Evolutionary conservation across 2,113 vertebrate species (phyloP).

Genomic region (Piliocolobus tephrosceles): DNA sequence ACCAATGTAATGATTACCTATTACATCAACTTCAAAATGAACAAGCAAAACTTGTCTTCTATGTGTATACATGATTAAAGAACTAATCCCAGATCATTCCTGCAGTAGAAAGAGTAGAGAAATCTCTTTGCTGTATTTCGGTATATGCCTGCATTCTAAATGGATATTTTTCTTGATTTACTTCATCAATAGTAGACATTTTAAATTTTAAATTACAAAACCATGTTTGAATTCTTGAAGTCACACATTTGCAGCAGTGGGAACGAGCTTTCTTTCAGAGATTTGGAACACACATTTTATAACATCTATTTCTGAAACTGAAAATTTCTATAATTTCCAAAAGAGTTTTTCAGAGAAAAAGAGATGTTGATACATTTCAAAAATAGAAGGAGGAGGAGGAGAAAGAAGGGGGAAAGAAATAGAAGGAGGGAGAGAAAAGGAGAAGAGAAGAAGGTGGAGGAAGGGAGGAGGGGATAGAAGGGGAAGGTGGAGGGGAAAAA

Average conservation of each 20-base stretch:
- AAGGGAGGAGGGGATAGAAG: background rate
- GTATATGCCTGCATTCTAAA: background rate
- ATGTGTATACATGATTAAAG: background rate
- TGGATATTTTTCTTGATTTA: background rate
- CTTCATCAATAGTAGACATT: background rate
- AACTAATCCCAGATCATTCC: background rate
- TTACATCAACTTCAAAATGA: background rate
- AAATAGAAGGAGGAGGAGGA: background rate
- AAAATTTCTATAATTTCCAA: background rate
- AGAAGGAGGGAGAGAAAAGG: background rate
- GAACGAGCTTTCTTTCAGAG: background rate
- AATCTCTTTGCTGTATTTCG: background rate
- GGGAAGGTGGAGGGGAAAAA: background rate
- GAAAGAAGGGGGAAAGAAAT: background rate
- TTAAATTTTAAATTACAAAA: conserved; percentile 19
- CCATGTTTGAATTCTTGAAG: background rate
- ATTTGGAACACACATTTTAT: background rate
- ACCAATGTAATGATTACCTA: background rate
- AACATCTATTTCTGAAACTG: background rate
- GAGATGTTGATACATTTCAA: background rate
- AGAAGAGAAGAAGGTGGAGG: background rate
- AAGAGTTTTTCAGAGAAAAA: background rate
- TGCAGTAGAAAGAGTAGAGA: background rate
- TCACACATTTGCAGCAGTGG: background rate
- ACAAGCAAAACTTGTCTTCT: background rate